Percentiles rank a stretch among this genome's conserved stretches.
Evolutionary conservation across 2,113 vertebrate species (phyloP).

Genomic region (Sarotherodon lohbergeri): DNA sequence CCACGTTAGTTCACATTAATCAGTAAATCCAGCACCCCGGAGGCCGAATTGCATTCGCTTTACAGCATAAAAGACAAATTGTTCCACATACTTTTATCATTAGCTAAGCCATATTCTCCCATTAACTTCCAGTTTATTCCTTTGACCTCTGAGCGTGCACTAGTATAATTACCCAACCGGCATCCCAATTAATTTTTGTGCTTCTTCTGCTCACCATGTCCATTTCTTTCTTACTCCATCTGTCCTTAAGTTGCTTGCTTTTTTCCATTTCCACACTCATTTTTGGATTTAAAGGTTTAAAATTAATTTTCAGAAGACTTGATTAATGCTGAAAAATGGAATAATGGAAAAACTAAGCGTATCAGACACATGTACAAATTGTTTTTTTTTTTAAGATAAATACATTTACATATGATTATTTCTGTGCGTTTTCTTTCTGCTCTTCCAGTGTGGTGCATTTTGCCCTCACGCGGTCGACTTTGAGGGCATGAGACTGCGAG

Average conservation of each 20-base stretch:
- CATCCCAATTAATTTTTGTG: background rate
- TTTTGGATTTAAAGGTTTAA: background rate
- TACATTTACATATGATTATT: background rate
- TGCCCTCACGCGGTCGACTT: background rate
- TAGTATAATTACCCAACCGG: background rate
- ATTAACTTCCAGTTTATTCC: conserved; percentile 16
- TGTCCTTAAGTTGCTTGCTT: background rate
- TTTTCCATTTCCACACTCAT: background rate
- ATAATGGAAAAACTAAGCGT: background rate
- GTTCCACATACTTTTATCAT: conserved; percentile 18
- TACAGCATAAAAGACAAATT: conserved; percentile 30
- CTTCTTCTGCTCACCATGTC: background rate
- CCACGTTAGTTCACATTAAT: conserved; percentile 28
- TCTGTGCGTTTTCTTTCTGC: background rate
- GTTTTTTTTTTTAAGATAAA: background rate
- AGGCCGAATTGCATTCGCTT: conserved; percentile 25
- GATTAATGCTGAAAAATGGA: conserved; percentile 14
- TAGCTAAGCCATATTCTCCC: conserved; percentile 21
- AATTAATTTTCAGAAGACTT: conserved; percentile 15
- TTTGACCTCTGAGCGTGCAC: conserved; percentile 29
- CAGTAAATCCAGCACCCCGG: conserved; percentile 30
- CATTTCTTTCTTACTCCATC: background rate
- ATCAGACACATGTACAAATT: background rate
- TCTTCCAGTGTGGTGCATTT: conserved; percentile 47
- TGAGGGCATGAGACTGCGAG: conserved; percentile 62